Conservation (phyloP, 2,797 vertebrate species). For the Neoniphon sammara region DNA sequence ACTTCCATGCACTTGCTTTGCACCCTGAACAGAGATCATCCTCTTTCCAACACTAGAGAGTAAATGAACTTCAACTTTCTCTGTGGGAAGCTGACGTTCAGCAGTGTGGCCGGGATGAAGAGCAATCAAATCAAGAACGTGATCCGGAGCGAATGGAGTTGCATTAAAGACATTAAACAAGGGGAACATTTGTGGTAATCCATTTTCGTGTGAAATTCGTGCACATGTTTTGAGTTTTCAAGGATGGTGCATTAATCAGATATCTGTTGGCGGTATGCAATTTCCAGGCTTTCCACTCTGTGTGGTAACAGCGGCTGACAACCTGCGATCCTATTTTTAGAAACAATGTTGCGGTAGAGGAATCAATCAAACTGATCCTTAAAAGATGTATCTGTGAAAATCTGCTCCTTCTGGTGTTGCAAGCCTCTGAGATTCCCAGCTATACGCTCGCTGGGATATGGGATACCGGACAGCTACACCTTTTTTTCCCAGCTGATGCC, state of each 20-base stretch:
- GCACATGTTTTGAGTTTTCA: constrained; percentile 41
- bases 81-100: constrained; percentile 21
- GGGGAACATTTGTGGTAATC: background rate
- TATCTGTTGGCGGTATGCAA: constrained; percentile 23
- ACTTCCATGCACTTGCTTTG: constrained; percentile 2
- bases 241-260: constrained; percentile 21
- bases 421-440: background rate
- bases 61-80: constrained; percentile 62
- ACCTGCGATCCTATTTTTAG: constrained; percentile 70
- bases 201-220: constrained; percentile 25
- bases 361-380: constrained; percentile 62
- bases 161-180: background rate
- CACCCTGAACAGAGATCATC: constrained; percentile 17
- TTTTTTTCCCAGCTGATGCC: constrained; percentile 10
- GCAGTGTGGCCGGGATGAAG: constrained; percentile 38
- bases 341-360: constrained; percentile 64
- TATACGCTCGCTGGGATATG: constrained; percentile 17
- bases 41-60: constrained; percentile 18
- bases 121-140: background rate
- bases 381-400: constrained; percentile 37
- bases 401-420: constrained; percentile 32
- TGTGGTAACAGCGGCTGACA: constrained; percentile 42
- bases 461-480: constrained; percentile 33
- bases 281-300: constrained; percentile 18
- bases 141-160: background rate